Percentiles rank a stretch among this genome's conserved stretches.
phyloP scores from a whole-genome alignment of 2,113 vertebrate genomes.

The Riparia riparia region DNA sequence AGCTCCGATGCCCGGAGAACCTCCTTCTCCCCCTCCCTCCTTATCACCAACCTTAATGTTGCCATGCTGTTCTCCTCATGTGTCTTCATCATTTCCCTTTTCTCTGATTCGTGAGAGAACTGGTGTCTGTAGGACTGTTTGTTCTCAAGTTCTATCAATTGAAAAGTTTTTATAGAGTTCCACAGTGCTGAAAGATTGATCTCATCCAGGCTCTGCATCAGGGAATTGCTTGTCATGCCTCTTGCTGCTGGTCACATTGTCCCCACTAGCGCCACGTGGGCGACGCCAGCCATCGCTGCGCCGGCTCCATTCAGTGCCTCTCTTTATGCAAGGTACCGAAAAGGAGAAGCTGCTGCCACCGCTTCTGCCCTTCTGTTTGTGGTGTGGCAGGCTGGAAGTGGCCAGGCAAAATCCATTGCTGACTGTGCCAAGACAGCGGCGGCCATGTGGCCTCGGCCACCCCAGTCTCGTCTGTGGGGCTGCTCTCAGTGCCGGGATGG shows the following conservation, averaged over 20 bases:
- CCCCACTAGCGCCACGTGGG: background rate
- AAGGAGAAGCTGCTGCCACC: background rate
- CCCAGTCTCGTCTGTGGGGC: background rate
- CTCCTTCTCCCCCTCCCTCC: background rate
- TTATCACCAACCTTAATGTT: background rate
- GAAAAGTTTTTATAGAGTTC: background rate
- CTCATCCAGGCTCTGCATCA: background rate
- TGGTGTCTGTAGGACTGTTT: background rate
- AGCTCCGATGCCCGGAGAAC: background rate
- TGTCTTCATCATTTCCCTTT: background rate
- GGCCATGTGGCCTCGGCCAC: fast-evolving
- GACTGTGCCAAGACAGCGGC: background rate
- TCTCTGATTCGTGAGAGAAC: background rate
- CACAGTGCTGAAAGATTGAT: background rate
- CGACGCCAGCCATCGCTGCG: fast-evolving
- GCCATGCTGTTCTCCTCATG: background rate
- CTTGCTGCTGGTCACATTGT: background rate
- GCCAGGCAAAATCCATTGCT: background rate
- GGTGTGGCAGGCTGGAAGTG: background rate
- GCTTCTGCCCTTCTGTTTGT: background rate
- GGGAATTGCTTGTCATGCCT: background rate
- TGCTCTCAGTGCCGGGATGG: fast-evolving
- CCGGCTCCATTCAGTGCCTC: background rate
- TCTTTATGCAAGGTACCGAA: background rate
- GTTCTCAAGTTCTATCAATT: background rate